Percentiles rank a stretch among this genome's conserved stretches.
These are phyloP conservation scores for Cephus pygmeus DNA, from an alignment of 2,888 invertebrate genomes.

Conservation along the genomic window DNA sequence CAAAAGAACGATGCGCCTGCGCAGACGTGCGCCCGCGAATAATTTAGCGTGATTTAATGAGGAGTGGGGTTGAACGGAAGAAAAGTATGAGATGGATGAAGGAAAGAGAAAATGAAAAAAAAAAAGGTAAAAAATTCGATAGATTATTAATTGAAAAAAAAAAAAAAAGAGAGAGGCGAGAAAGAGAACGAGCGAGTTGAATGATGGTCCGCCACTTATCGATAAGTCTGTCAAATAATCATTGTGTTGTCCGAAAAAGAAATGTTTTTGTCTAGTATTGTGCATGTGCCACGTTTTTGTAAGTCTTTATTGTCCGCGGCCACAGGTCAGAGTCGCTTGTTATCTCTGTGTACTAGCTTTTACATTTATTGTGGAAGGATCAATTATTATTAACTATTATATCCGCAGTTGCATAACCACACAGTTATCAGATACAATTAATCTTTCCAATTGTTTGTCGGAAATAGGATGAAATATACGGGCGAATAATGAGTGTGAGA, in stretches of 20 bases:
- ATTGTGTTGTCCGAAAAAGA: conserved; percentile 56
- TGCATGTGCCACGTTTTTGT: conserved; percentile 63
- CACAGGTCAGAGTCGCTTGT: conserved; percentile 54
- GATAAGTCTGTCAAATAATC: conserved; percentile 57
- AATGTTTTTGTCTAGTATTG: conserved; percentile 62
- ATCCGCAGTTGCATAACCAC: conserved; percentile 7
- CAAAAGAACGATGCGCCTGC: not conserved
- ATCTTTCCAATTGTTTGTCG: not conserved
- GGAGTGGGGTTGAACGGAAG: conserved; percentile 2
- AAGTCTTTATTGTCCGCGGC: conserved; percentile 60
- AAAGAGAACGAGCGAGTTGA: conserved; percentile 10
- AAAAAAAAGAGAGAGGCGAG: conserved; percentile 19
- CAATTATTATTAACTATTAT: conserved; percentile 35
- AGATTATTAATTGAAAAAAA: conserved; percentile 15
- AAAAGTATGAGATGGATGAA: conserved; percentile 12
- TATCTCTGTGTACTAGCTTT: conserved; percentile 64
- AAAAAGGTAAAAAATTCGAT: conserved; percentile 19
- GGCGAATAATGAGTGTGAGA: not conserved
- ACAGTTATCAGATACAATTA: conserved; percentile 10
- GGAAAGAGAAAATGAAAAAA: conserved; percentile 20
- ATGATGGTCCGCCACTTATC: not conserved
- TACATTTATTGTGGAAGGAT: conserved; percentile 58
- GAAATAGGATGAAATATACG: not conserved
- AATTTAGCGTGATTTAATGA: conserved; percentile 1
- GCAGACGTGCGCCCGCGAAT: not conserved